Base-by-base conservation (phyloP, 2,113 vertebrate species). In the Fulmarus glacialis region DNA sequence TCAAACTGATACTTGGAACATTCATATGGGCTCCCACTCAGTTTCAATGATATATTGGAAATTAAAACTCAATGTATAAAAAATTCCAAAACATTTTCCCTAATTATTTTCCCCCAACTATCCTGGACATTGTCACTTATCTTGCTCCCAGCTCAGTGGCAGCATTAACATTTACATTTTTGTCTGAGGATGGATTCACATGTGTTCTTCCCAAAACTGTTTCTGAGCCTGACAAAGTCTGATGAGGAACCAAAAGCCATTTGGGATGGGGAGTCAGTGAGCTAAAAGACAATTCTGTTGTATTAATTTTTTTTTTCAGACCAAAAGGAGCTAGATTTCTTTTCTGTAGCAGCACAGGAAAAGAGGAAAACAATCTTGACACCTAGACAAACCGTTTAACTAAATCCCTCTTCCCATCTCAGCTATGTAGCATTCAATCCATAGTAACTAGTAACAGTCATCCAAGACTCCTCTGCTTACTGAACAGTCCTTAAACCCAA, bases 401-500 rank as follows among this genome's bases (percentile, higher is more conserved):
- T 27, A 66, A 77, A 70, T 32, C 13, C 10, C 11, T 77, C 74
- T 64, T 90, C 36, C 29, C 32, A 24, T 34, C 56, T 27, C 68
- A 82, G 24, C 23, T 52, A 6, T 6, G 3, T 4, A 56, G 40
- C 48, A 82, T 62, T 14, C 56, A 82, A 64, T 29, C 34, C 16
- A 16, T 12, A 78, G 50, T 7, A 86, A 78, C 64, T 20, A 29
- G 48, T 21, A 53, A 53, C 70, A 88, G 47, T 13, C 30, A 75
- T 56, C 59, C 60, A 92, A 82, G 82, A 71, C 30, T 89, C 42
- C 42, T 55, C 80, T 84, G 43, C 68, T 82, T 90, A 32, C 47
- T 38, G 59, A 96, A 27, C 63, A 92, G 72, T 42, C 64, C 77
- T 95, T 15, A 95, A 96, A 75, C 34, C 59, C 92, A 96, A 89